Evolutionary conservation across 2,113 vertebrate species (phyloP).

Genomic region (Ivindomyrus marchei): DNA sequence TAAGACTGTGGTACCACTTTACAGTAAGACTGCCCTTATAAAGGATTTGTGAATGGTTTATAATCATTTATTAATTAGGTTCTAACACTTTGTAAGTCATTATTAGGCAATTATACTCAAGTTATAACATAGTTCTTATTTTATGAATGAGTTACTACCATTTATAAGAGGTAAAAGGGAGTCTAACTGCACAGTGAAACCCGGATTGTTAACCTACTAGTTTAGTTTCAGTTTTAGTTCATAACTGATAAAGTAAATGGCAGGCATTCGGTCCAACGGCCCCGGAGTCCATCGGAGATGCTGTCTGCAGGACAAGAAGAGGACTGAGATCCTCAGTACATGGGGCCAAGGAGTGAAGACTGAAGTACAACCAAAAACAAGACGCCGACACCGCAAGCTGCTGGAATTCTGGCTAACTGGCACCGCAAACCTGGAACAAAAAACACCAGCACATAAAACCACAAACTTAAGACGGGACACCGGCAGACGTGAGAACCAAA

Average conservation of each 20-base stretch:
- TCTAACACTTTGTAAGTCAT: background rate
- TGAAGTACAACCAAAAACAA: background rate
- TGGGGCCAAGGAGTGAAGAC: background rate
- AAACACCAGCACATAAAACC: background rate
- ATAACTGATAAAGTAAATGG: background rate
- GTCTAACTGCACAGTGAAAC: background rate
- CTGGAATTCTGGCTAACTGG: background rate
- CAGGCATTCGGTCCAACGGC: background rate
- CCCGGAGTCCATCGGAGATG: background rate
- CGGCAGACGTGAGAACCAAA: background rate
- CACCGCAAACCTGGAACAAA: background rate
- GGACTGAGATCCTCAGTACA: background rate
- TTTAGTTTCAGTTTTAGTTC: background rate
- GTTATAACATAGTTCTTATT: background rate
- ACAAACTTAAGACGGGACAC: background rate
- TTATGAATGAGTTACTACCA: background rate
- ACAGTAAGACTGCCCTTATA: background rate
- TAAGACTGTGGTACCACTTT: background rate
- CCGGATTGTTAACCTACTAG: background rate
- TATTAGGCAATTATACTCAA: background rate
- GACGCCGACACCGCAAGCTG: background rate
- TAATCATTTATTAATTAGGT: background rate
- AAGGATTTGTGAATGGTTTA: background rate
- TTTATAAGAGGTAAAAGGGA: background rate
- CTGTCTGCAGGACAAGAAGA: background rate